Conservation (phyloP, 2,888 invertebrate genomes). For the Entomobrya proxima region DNA sequence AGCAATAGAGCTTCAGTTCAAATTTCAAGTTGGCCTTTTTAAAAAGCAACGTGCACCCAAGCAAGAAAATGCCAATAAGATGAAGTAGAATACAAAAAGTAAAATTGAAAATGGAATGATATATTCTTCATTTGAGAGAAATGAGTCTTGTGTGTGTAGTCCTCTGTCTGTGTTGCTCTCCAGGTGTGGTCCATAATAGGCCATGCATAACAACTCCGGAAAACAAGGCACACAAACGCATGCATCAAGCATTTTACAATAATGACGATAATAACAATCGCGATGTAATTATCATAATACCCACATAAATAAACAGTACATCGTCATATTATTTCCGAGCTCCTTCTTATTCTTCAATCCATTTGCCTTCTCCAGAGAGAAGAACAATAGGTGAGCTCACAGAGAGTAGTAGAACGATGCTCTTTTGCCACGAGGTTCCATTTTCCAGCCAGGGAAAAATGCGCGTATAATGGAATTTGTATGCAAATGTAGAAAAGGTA, state of each 20-base stretch:
- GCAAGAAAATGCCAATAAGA: neutral
- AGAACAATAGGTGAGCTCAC: neutral
- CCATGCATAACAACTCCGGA: constrained; percentile 13
- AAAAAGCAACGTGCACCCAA: constrained; percentile 10
- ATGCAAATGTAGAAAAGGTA: constrained; percentile 23
- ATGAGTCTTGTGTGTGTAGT: too few relatives aligned
- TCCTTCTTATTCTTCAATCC: neutral
- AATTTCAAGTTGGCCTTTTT: neutral
- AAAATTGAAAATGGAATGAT: constrained; percentile 44
- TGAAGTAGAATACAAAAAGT: neutral
- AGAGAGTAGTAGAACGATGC: neutral
- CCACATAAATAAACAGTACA: constrained; percentile 41
- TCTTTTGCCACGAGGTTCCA: constrained; percentile 7
- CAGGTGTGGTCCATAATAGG: constrained; percentile 57
- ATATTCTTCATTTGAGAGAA: neutral
- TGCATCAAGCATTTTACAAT: constrained; percentile 18
- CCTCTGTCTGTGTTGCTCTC: too few relatives aligned
- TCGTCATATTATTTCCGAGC: neutral
- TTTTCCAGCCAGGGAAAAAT: neutral
- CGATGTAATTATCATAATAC: constrained; percentile 46
- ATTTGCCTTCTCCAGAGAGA: neutral
- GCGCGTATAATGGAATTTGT: constrained; percentile 28
- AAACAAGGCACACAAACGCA: constrained; percentile 31
- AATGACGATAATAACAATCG: constrained; percentile 53
- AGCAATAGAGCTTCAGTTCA: neutral